Conservation (phyloP, 2,888 invertebrate species). For the Microplitis manilae region DNA sequence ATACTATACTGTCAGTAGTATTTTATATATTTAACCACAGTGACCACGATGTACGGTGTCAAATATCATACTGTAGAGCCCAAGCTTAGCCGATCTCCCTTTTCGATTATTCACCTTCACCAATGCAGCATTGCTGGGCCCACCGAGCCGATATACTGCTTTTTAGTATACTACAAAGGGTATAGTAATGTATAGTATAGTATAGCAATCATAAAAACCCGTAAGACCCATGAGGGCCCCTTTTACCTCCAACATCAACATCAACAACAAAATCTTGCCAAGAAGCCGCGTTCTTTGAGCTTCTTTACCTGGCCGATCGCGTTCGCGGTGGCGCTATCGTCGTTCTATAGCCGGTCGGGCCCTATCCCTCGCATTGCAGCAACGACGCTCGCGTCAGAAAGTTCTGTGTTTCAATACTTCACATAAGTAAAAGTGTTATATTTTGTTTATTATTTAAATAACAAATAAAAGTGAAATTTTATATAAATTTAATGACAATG, state of each 20-base stretch:
- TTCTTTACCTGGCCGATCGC: constrained; percentile 61
- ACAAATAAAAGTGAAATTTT: not conserved
- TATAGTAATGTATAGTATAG: not conserved
- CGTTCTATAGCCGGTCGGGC: constrained; percentile 60
- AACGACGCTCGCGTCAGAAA: constrained; percentile 66
- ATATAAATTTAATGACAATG: constrained; percentile 1
- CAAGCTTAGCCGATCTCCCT: not conserved
- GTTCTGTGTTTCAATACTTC: constrained; percentile 53
- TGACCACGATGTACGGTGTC: not conserved
- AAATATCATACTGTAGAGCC: constrained; percentile 12
- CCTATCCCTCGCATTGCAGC: constrained; percentile 66
- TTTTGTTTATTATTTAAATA: constrained; percentile 14
- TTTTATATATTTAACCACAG: not conserved
- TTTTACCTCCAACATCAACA: constrained; percentile 23
- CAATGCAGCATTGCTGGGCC: not conserved
- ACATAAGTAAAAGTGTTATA: constrained; percentile 37
- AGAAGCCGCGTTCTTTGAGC: constrained; percentile 34
- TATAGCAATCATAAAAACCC: not conserved
- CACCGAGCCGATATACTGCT: not conserved
- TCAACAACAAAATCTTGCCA: constrained; percentile 8
- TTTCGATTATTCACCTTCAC: not conserved
- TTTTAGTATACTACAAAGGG: not conserved
- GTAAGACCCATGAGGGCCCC: constrained; percentile 25
- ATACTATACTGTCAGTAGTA: not conserved
- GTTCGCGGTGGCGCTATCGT: constrained; percentile 61